A percentile compares a stretch with the other conserved stretches of the same genome.
These are phyloP conservation scores for Puntigrus tetrazona DNA, from an alignment of 2,113 vertebrate genomes.

Conservation along the genomic window DNA sequence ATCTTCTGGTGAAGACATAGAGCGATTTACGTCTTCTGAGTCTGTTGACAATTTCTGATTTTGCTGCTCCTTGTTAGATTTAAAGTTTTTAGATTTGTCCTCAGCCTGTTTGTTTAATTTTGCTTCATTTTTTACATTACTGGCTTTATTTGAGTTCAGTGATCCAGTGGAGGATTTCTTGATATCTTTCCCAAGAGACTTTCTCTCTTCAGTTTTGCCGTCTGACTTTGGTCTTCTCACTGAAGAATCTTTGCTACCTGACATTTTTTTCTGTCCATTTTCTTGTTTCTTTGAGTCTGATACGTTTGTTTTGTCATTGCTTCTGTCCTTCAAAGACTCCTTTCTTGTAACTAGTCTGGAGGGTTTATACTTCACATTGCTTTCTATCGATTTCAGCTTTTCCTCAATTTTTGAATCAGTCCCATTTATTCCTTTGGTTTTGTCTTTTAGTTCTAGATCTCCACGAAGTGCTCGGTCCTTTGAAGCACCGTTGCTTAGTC, in stretches of 20 bases:
- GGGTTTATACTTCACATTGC: conserved; percentile 58
- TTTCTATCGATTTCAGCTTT: conserved; percentile 59
- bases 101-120: conserved; percentile 48
- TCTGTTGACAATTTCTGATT: conserved; percentile 41
- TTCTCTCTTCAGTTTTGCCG: conserved; percentile 65
- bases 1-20: conserved; percentile 68
- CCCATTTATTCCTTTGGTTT: conserved; percentile 65
- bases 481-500: conserved; percentile 39
- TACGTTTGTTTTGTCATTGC: conserved; percentile 64
- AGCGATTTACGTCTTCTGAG: conserved; percentile 51
- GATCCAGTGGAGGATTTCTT: conserved; percentile 51
- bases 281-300: conserved; percentile 57
- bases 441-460: conserved; percentile 63
- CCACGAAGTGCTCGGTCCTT: conserved; percentile 51
- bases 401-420: conserved; percentile 54
- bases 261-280: conserved; percentile 55
- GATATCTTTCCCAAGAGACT: conserved; percentile 53
- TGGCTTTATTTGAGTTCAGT: conserved; percentile 43
- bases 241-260: conserved; percentile 51
- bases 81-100: conserved; percentile 38
- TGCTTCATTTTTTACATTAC: conserved; percentile 49
- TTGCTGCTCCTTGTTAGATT: conserved; percentile 67
- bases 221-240: conserved; percentile 64
- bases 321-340: conserved; percentile 66
- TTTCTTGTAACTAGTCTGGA: conserved; percentile 64